Evolutionary conservation across 2,113 vertebrate genomes (phyloP).

Genomic region (Phalacrocorax brasilianus): DNA sequence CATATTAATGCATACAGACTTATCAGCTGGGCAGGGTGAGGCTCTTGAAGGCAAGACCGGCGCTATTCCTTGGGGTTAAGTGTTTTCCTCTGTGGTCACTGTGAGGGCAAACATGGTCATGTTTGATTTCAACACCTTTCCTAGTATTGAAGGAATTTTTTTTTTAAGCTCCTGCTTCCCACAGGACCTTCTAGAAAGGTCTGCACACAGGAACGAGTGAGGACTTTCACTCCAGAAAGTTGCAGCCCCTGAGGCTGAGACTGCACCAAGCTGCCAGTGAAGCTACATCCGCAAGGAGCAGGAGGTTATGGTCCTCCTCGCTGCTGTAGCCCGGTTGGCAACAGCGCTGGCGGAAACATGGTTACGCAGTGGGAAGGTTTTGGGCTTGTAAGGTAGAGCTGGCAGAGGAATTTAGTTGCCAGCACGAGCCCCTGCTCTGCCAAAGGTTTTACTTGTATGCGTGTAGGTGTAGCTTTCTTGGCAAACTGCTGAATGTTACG

Average conservation of each 20-base stretch:
- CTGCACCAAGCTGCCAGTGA: not conserved
- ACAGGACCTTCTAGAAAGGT: not conserved
- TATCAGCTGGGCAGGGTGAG: not conserved
- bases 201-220: not conserved
- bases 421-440: not conserved
- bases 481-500: not conserved
- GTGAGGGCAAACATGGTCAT: not conserved
- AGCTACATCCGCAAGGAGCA: not conserved
- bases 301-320: not conserved
- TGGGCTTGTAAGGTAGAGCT: not conserved
- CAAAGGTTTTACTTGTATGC: not conserved
- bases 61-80: accelerated
- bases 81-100: not conserved
- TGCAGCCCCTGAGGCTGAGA: not conserved
- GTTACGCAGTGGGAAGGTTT: not conserved
- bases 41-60: not conserved
- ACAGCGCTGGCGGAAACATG: not conserved
- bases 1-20: too few relatives aligned
- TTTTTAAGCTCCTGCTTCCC: not conserved
- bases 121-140: not conserved
- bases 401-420: not conserved
- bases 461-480: not conserved
- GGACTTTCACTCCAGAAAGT: not conserved
- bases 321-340: not conserved
- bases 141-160: not conserved